A percentile compares a stretch with the other conserved stretches of the same genome.
Evolutionary conservation across 2,113 vertebrate genomes (phyloP).

Genomic region (Erythrolamprus reginae): DNA sequence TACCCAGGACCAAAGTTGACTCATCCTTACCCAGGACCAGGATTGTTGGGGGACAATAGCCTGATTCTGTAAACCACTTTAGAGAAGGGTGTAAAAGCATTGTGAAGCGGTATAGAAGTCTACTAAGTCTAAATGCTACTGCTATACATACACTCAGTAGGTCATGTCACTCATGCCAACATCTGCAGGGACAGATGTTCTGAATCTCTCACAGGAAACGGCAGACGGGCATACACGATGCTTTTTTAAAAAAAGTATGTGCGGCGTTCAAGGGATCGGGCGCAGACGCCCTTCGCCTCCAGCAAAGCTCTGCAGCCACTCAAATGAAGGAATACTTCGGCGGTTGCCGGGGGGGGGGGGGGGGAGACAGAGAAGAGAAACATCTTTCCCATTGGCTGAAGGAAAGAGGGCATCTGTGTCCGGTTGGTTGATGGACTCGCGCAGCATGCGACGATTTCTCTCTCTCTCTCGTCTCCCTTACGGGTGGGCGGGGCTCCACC

Average conservation of each 20-base stretch:
- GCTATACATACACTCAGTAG: background rate
- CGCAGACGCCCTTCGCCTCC: background rate
- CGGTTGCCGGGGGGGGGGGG: conserved; percentile 14
- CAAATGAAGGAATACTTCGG: conserved; percentile 27
- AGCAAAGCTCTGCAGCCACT: background rate
- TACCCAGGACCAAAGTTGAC: too few species aligned
- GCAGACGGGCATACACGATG: background rate
- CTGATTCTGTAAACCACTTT: too few species aligned
- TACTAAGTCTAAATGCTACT: too few species aligned
- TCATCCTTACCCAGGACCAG: too few species aligned
- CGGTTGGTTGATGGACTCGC: background rate
- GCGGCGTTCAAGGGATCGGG: background rate
- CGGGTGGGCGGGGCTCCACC: background rate
- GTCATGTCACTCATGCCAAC: background rate
- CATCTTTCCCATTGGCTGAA: background rate
- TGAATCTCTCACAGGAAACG: background rate
- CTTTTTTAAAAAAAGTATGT: background rate
- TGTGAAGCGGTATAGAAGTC: too few species aligned
- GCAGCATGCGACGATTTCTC: background rate
- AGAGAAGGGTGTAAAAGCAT: too few species aligned
- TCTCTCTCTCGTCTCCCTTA: background rate
- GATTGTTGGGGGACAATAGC: too few species aligned
- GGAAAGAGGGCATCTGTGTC: background rate
- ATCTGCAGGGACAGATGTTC: background rate
- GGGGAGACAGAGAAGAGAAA: accelerated